Evolutionary conservation across 2,888 invertebrate genomes (phyloP), one percentile per base, ranked within the genome.

Genomic region (Dasysyrphus tricinctus): DNA sequence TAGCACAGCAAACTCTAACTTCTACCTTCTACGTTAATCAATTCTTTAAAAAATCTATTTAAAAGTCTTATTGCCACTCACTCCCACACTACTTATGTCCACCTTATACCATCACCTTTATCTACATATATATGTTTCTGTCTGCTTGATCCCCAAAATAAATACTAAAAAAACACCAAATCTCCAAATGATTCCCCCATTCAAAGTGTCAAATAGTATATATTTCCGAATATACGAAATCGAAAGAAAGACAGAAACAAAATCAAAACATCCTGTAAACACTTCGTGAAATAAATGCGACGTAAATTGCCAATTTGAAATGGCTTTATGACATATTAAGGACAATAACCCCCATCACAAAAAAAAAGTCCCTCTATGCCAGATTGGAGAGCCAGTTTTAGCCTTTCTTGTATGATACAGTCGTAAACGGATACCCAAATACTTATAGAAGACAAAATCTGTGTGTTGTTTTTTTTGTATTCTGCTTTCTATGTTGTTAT

Each of bases 291-390:
- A 82, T 82, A 86, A 85, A 86, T 86, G 70, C 86, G 86, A 86
- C 86, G 81, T 86, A 86, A 86, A 86, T 86, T 86, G 86, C 63
- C 86, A 82, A 86, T 86, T 86, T 79, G 74, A 79, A 82, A 86
- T 86, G 82, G 78, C 82, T 86, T 86, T 86, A 86, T 86, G 86
- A 86, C 86, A 86, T 86, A 86, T 86, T 86, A 86, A 86, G 86
- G 86, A 86, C 86, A 86, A 86, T 86, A 82, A 86, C 86, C 81
- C 86, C 86, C 82, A 67, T 63, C 32, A 49, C 7, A 6, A 14
- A 12, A 78, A 49, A 77, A 80, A 59, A 61, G 76, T 86, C 74
- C 77, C 24, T 24, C 24, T 70, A 29, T 51, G 24, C 6, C 51
- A 54, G 57, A 39, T 14, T 34, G 14, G 39, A 37, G 49, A 54